phyloP scores from a whole-genome alignment of 2,888 invertebrate species.

The Rhaphigaster nebulosa region DNA sequence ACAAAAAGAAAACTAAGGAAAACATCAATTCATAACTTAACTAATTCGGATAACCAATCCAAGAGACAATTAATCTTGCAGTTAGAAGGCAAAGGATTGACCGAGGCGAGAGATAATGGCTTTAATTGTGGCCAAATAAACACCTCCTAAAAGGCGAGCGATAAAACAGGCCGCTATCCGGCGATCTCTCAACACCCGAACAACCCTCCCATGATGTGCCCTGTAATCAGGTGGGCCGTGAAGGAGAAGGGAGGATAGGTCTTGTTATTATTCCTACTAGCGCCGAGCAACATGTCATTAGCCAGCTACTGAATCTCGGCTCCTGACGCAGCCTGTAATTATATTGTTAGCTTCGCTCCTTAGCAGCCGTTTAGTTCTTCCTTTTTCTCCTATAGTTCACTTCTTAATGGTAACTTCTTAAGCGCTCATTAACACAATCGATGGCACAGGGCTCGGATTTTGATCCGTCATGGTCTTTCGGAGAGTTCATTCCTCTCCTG shows the following conservation, averaged over 20 bases:
- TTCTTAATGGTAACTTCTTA: constrained; percentile 19
- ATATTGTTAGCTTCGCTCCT: constrained; percentile 9
- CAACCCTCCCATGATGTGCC: background rate
- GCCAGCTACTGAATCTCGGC: constrained; percentile 1
- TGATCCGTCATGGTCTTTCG: background rate
- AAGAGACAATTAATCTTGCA: background rate
- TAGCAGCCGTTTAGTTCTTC: constrained; percentile 43
- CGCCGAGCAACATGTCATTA: constrained; percentile 27
- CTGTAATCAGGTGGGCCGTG: background rate
- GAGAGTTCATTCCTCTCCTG: background rate
- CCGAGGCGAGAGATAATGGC: background rate
- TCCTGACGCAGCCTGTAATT: background rate
- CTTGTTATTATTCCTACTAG: constrained; percentile 24
- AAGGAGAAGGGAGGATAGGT: constrained; percentile 8
- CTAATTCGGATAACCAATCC: too few species aligned
- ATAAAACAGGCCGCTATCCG: constrained; percentile 10
- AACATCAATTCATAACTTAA: too few species aligned
- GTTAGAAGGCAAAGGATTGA: background rate
- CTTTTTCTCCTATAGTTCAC: background rate
- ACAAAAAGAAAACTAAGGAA: too few species aligned
- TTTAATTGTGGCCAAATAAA: constrained; percentile 25
- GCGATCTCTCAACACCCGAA: constrained; percentile 19
- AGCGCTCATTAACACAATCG: constrained; percentile 29
- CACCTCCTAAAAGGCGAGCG: background rate
- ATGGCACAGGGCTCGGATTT: background rate